These are phyloP conservation scores for Schizaphis graminum DNA, from an alignment of 2,888 invertebrate genomes.

Conservation along the genomic window DNA sequence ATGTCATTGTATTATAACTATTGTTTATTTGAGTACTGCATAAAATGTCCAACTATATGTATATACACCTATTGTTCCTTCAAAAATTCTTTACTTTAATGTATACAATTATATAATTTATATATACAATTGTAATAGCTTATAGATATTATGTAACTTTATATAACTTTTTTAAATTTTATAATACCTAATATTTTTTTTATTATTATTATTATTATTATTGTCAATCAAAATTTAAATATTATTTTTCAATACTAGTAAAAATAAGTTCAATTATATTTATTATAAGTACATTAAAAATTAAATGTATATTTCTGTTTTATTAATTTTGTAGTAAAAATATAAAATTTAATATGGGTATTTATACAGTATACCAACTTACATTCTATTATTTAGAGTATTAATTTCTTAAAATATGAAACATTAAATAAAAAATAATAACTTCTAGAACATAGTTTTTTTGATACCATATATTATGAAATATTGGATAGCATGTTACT, in stretches of 20 bases:
- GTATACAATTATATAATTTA: constrained; percentile 48
- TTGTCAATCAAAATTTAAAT: not conserved
- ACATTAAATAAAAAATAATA: not conserved
- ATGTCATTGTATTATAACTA: constrained; percentile 22
- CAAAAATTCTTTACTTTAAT: constrained; percentile 38
- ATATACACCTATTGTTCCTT: constrained; percentile 44
- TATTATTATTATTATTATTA: not conserved
- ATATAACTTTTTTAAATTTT: constrained; percentile 5
- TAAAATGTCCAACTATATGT: not conserved
- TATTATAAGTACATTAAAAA: not conserved
- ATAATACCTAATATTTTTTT: not conserved
- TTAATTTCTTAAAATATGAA: not conserved
- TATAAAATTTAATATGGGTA: not conserved
- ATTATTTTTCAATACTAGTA: not conserved
- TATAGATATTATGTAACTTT: constrained; percentile 24
- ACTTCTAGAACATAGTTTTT: too few relatives aligned
- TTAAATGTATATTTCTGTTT: not conserved
- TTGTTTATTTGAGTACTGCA: constrained; percentile 28
- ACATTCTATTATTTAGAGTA: not conserved
- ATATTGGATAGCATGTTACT: too few relatives aligned
- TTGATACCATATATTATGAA: too few relatives aligned
- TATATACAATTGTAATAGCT: constrained; percentile 29
- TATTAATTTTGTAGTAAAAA: not conserved
- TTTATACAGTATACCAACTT: not conserved
- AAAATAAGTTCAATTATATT: not conserved